Conservation (phyloP, 2,113 vertebrate species). For the Rhodinocichla rosea region DNA sequence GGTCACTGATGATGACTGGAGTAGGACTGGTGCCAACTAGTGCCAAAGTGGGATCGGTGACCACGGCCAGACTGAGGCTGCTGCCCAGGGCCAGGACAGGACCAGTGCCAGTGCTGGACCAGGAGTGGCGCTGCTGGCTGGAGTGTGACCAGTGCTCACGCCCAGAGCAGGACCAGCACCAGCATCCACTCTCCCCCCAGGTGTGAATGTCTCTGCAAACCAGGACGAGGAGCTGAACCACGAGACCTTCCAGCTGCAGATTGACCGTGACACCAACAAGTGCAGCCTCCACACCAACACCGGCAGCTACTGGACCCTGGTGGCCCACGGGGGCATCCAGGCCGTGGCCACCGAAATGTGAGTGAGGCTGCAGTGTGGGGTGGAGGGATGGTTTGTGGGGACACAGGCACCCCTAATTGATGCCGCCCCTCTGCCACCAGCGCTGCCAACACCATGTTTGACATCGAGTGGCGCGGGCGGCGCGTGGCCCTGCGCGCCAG, state of each 20-base stretch:
- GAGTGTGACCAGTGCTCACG: not conserved
- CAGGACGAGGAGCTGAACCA: conserved; percentile 92
- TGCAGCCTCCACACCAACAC: conserved; percentile 88
- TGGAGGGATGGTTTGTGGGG: rapidly evolving
- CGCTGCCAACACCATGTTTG: conserved; percentile 88
- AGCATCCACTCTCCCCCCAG: conserved; percentile 56
- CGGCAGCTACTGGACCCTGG: conserved; percentile 92
- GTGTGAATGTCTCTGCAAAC: conserved; percentile 93
- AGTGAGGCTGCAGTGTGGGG: not conserved
- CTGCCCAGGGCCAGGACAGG: not conserved
- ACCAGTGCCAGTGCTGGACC: not conserved
- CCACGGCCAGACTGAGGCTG: not conserved
- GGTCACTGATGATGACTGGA: not conserved
- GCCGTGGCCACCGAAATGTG: conserved; percentile 89
- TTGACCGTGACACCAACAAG: conserved; percentile 87
- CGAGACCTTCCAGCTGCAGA: conserved; percentile 97
- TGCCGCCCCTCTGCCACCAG: conserved; percentile 53
- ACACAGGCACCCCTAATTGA: not conserved
- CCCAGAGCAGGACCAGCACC: not conserved
- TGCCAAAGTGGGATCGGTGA: not conserved
- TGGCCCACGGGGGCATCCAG: conserved; percentile 91
- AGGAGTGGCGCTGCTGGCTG: not conserved
- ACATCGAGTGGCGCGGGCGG: conserved; percentile 89
- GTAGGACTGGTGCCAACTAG: not conserved
- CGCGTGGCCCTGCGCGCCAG: conserved; percentile 88